phyloP scores from a whole-genome alignment of 1,140 invertebrate species.

The Drosophila sturtevanti region DNA sequence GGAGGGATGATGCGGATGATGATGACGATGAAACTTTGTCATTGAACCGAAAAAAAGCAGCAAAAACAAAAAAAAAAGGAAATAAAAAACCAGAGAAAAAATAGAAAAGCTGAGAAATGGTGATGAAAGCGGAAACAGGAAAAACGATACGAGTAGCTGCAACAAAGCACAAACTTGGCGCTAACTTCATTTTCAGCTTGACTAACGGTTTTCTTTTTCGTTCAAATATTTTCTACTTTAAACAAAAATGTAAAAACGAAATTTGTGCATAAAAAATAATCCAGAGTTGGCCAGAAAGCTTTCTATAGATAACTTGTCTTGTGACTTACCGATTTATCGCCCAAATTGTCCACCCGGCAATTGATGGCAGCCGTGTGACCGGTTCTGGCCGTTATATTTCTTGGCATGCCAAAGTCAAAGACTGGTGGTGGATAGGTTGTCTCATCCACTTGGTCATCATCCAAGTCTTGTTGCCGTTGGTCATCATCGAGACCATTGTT shows the following conservation, averaged over 20 bases:
- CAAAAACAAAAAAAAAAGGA: slow-evolving; percentile 18
- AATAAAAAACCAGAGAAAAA: slow-evolving; percentile 12
- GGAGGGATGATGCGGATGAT: slow-evolving; percentile 10
- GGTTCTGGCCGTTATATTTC: slow-evolving; percentile 91
- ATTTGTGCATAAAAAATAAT: slow-evolving; percentile 51
- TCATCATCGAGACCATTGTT: slow-evolving; percentile 58
- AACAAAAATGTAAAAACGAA: slow-evolving; percentile 9
- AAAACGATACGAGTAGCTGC: slow-evolving; percentile 43
- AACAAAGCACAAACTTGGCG: slow-evolving; percentile 37
- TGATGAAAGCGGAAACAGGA: slow-evolving; percentile 47
- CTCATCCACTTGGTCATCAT: slow-evolving; percentile 52
- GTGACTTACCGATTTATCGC: slow-evolving; percentile 91
- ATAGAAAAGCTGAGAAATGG: slow-evolving; percentile 15
- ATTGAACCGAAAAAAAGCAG: slow-evolving; percentile 58
- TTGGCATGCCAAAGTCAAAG: slow-evolving; percentile 90
- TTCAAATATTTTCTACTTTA: slow-evolving; percentile 65
- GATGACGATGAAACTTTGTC: slow-evolving; percentile 40
- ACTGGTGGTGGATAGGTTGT: slow-evolving; percentile 84
- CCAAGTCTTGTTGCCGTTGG: slow-evolving; percentile 25
- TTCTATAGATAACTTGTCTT: slow-evolving; percentile 42
- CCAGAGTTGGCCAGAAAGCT: slow-evolving; percentile 8
- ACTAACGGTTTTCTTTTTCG: slow-evolving; percentile 37
- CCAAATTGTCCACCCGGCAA: slow-evolving; percentile 91
- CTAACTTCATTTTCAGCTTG: slow-evolving; percentile 77
- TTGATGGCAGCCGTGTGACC: slow-evolving; percentile 93